Evolutionary conservation across 2,113 vertebrate species (phyloP).

Genomic region (Stigmatopora argus): DNA sequence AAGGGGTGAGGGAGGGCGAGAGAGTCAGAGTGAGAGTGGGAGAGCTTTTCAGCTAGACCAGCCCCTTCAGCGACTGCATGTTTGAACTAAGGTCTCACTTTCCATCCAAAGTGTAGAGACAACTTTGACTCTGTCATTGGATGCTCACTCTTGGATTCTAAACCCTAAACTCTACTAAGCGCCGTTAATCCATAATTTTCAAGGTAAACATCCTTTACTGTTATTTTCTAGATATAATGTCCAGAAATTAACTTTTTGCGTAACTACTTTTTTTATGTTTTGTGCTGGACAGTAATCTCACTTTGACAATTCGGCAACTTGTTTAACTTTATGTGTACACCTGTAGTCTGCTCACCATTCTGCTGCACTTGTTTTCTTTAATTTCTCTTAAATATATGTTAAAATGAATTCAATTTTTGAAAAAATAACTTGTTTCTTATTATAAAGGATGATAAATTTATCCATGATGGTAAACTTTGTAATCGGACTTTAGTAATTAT

Average conservation of each 20-base stretch:
- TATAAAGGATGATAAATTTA: not conserved
- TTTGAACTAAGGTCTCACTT: conserved; percentile 37
- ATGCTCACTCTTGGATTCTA: conserved; percentile 40
- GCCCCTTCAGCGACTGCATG: conserved; percentile 50
- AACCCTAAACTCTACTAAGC: conserved; percentile 34
- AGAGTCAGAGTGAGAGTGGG: not conserved
- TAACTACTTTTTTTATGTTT: not conserved
- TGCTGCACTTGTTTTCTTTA: not conserved
- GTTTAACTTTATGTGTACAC: not conserved
- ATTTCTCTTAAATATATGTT: not conserved
- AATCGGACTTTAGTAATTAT: not conserved
- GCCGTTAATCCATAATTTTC: conserved; percentile 24
- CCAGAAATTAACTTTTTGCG: not conserved
- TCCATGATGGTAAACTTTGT: not conserved
- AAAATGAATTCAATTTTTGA: not conserved
- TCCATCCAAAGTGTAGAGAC: conserved; percentile 21
- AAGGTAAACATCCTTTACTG: conserved; percentile 36
- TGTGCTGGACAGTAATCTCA: not conserved
- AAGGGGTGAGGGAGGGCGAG: not conserved
- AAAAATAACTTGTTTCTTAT: not conserved
- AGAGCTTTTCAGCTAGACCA: conserved; percentile 30
- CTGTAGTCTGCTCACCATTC: not conserved
- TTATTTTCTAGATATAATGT: conserved; percentile 7
- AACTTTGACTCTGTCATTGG: conserved; percentile 37
- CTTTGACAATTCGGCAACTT: not conserved